These are phyloP conservation scores for Chionodraco myersi DNA, from an alignment of 2,113 vertebrate genomes.

Conservation along the genomic window DNA sequence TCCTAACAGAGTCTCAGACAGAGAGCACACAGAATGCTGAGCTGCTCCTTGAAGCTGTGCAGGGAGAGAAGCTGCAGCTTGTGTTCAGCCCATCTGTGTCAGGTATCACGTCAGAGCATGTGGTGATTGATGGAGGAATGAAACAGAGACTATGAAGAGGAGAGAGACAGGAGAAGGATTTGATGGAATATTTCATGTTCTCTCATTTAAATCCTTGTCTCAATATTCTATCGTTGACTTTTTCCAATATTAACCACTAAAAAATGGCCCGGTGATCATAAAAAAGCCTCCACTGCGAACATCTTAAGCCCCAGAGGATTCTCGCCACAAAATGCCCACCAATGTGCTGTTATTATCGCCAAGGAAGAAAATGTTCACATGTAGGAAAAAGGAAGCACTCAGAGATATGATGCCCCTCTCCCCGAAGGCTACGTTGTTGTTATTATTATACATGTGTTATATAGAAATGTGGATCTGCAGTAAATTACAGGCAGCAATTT, in stretches of 20 bases:
- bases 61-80: constrained; percentile 25
- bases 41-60: neutral
- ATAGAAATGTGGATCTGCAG: neutral
- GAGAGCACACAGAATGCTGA: neutral
- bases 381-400: constrained; percentile 39
- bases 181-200: constrained; percentile 19
- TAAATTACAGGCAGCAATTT: neutral
- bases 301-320: constrained; percentile 18
- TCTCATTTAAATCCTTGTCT: constrained; percentile 24
- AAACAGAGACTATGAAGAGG: neutral
- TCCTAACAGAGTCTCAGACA: neutral
- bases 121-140: constrained; percentile 31
- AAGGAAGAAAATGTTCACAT: constrained; percentile 29
- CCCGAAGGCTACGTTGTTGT: constrained; percentile 19
- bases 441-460: neutral
- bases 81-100: constrained; percentile 30
- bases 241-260: constrained; percentile 18
- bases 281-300: neutral
- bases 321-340: constrained; percentile 23
- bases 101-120: constrained; percentile 19
- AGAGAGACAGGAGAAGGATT: neutral
- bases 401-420: constrained; percentile 10
- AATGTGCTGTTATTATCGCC: constrained; percentile 28
- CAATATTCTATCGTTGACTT: constrained; percentile 2
- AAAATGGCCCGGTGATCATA: constrained; percentile 10